Evolutionary conservation across 2,888 invertebrate genomes (phyloP), one percentile per base, ranked within the genome.

Genomic region (Clunio marinus): DNA sequence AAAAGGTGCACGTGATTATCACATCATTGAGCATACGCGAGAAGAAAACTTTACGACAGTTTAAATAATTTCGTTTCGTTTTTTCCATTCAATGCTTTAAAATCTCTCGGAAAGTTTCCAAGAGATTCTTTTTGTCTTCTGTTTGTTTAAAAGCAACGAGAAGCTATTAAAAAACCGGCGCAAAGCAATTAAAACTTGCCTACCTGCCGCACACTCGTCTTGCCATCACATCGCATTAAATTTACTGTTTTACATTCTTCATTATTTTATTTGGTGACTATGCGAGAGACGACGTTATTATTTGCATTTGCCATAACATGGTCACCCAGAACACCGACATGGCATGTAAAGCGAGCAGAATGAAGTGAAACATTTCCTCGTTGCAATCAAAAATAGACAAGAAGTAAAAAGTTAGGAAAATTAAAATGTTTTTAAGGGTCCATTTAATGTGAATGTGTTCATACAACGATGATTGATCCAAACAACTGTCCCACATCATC

Each of bases 341-440:
- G n/a, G n/a, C n/a, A n/a, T n/a, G n/a, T 25, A 32, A 35, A 63
- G 22, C 51, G 22, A 13, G 63, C 13, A 46, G 32, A 55, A 35
- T 66, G 66, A 66, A 66, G 66, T 55, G 57, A 25, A 66, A 66
- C 66, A 66, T 66, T 66, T 66, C 66, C 66, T 66, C 66, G 66
- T 66, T 63, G 65, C 22, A 28, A 25, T 17, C 25, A 25, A 63
- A 63, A 63, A 63, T 45, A 63, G 45, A 63, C n/a, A n/a, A n/a
- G n/a, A n/a, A n/a, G n/a, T n/a, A n/a, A n/a, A n/a, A n/a, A n/a
- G n/a, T n/a, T n/a, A n/a, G n/a, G n/a, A n/a, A 3, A 20, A 28
- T 27, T 27, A 27, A 57, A 32, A 28, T 59, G 20, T 13, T 17
- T 55, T 28, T 66, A 32, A 35, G 66, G 27, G 55, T 25, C n/a